These are phyloP conservation scores for Arnoldichthys spilopterus DNA, from an alignment of 2,797 vertebrate species.

Conservation along the genomic window DNA sequence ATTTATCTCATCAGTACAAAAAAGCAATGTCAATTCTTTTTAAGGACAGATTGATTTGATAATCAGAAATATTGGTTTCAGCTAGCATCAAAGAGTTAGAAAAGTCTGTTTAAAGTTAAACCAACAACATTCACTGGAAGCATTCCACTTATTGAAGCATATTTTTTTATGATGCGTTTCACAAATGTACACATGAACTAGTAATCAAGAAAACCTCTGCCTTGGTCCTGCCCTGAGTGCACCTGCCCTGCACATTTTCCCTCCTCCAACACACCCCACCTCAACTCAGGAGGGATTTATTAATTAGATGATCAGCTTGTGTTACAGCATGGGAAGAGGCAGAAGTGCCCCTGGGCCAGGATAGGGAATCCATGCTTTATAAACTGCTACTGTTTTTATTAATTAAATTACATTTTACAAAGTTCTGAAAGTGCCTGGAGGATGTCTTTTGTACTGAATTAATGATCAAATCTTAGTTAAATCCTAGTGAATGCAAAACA, in stretches of 20 bases:
- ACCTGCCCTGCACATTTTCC: neutral
- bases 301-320: too few species aligned
- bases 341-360: too few species aligned
- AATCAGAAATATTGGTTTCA: slow-evolving; percentile 10
- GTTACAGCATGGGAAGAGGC: too few species aligned
- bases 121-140: neutral
- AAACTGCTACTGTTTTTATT: too few species aligned
- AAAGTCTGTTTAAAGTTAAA: slow-evolving; percentile 7
- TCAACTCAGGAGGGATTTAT: too few species aligned
- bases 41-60: slow-evolving; percentile 14
- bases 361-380: too few species aligned
- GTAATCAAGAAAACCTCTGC: neutral
- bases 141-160: neutral
- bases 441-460: too few species aligned
- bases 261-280: too few species aligned
- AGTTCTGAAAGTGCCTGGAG: too few species aligned
- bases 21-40: neutral
- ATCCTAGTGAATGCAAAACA: too few species aligned
- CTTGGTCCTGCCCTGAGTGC: neutral
- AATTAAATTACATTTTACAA: too few species aligned
- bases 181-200: neutral
- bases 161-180: neutral
- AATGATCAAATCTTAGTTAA: too few species aligned
- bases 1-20: slow-evolving; percentile 46
- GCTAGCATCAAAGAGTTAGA: neutral